Evolutionary conservation across 2,113 vertebrate species (phyloP).

Genomic region (Xiphias gladius): DNA sequence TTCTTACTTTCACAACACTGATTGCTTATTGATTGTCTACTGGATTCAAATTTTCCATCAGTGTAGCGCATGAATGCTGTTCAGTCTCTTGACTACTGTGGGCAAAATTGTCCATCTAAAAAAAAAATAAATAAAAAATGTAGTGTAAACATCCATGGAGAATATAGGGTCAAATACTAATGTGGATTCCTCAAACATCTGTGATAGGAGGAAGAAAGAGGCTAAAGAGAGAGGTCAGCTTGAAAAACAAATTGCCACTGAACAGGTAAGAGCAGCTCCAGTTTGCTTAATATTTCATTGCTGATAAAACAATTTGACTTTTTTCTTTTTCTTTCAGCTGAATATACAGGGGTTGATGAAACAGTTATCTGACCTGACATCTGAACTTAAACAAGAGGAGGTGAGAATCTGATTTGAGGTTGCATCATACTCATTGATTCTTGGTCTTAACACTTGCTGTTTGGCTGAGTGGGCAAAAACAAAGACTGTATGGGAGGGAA

Average conservation of each 20-base stretch:
- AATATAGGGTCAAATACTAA: not conserved
- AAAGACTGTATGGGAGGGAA: not conserved
- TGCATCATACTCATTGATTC: no score
- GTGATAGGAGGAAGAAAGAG: slow-evolving; percentile 43
- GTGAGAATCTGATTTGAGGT: slow-evolving; percentile 41
- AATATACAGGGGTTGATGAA: slow-evolving; percentile 54
- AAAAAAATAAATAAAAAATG: no score
- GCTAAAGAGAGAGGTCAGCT: slow-evolving; percentile 22
- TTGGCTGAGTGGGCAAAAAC: not conserved
- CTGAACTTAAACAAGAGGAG: slow-evolving; percentile 45
- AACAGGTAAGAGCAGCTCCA: slow-evolving; percentile 45
- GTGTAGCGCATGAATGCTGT: not conserved
- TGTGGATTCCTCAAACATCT: not conserved
- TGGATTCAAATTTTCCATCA: not conserved
- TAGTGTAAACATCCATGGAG: not conserved
- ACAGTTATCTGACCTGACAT: slow-evolving; percentile 52
- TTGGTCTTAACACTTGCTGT: not conserved
- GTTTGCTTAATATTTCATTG: no score
- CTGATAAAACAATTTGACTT: not conserved
- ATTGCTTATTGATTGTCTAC: not conserved
- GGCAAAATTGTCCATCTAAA: not conserved
- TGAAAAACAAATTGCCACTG: slow-evolving; percentile 21
- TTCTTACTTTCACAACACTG: not conserved
- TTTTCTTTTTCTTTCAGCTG: slow-evolving; percentile 37
- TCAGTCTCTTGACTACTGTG: not conserved